Base-by-base conservation (phyloP, 64 coral and sea anemone genomes). In the Pachyseris speciosa region DNA sequence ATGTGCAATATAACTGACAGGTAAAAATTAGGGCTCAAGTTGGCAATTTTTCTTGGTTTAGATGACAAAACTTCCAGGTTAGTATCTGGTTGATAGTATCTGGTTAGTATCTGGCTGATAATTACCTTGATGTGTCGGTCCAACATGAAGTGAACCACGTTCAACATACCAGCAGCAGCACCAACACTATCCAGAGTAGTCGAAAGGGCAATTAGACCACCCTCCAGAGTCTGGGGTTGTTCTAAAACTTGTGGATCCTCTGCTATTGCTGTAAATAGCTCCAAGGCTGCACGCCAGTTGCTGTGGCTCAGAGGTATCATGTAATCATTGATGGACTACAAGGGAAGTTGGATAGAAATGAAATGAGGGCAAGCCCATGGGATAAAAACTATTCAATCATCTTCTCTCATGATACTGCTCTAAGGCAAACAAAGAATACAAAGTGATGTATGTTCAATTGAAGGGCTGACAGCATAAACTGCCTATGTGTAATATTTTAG, bases 71-170 rank as follows among this genome's bases (percentile, higher is more conserved):
- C n/a, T n/a, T n/a, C n/a, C n/a, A n/a, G n/a, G n/a, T n/a, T n/a
- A n/a, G n/a, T n/a, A n/a, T n/a, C n/a, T n/a, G n/a, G n/a, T n/a
- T n/a, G n/a, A n/a, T n/a, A n/a, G n/a, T n/a, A n/a, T n/a, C n/a
- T n/a, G n/a, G n/a, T n/a, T n/a, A n/a, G n/a, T n/a, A n/a, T n/a
- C n/a, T n/a, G n/a, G n/a, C n/a, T n/a, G n/a, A n/a, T n/a, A n/a
- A n/a, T n/a, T 27, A 93, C 91, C 65, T 93, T 87, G 15, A 93
- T 88, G 1, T 39, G 44, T 70, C 57, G 33, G 22, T 88, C 91
- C 84, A 93, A 47, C 91, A 93, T 93, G 28, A 93, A 93, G 50
- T 93, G 74, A 7, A 93, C 19, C 1, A 93, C 84, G 15, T 10
- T 78, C 22, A 93, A 59, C 45, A 93, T 75, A 19, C 19, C 58